phyloP scores from a whole-genome alignment of 2,113 vertebrate species.

The Mystacornis crossleyi region DNA sequence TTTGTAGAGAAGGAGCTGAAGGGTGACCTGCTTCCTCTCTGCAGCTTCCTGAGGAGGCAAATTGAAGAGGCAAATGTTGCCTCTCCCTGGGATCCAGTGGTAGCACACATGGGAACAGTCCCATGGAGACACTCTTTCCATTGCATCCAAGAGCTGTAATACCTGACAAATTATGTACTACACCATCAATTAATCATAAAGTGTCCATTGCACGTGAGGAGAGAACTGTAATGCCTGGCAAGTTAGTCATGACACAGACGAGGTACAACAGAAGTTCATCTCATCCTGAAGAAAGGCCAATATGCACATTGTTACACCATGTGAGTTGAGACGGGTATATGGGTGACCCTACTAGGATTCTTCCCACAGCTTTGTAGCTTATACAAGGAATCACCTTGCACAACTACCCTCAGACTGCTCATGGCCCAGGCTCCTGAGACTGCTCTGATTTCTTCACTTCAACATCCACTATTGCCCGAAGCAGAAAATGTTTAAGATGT shows the following conservation, averaged over 20 bases:
- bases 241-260: neutral
- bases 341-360: neutral
- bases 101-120: neutral
- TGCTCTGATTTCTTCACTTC: neutral
- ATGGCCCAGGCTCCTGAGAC: neutral
- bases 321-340: rapidly evolving
- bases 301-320: rapidly evolving
- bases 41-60: neutral
- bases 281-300: neutral
- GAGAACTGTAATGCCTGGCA: neutral
- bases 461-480: neutral
- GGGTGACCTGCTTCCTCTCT: neutral
- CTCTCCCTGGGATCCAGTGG: neutral
- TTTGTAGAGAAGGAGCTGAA: neutral
- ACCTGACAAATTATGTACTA: neutral
- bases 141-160: neutral
- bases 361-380: neutral
- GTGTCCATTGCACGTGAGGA: neutral
- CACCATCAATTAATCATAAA: neutral
- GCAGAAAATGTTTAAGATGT: neutral
- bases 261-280: neutral
- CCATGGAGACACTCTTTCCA: neutral
- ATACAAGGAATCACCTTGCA: neutral
- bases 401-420: neutral
- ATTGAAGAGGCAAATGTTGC: neutral